Evolutionary conservation across 2,888 invertebrate genomes (phyloP).

Genomic region (Dugesia japonica): DNA sequence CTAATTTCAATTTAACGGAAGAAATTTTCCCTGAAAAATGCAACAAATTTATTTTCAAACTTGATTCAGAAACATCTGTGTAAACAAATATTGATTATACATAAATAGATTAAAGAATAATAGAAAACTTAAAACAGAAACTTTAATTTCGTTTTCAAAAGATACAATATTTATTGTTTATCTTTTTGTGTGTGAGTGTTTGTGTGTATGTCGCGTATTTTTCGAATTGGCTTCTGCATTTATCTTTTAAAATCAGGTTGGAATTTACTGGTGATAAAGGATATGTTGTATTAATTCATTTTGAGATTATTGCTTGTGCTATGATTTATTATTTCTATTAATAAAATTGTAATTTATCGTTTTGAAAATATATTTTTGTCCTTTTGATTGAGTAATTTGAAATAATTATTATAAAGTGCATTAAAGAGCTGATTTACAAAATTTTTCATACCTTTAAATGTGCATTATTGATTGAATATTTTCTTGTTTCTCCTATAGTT

Average conservation of each 20-base stretch:
- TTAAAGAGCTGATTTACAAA: no score
- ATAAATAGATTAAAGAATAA: no score
- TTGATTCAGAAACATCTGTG: conserved; percentile 33
- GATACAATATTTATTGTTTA: no score
- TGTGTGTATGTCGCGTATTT: neutral
- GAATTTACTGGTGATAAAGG: neutral
- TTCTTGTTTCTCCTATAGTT: no score
- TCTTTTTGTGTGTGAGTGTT: no score
- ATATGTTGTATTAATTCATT: neutral
- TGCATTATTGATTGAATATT: no score
- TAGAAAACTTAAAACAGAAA: no score
- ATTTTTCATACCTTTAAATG: no score
- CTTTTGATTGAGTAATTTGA: neutral
- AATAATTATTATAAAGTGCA: no score
- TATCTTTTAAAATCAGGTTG: conserved; percentile 20
- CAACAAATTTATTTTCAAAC: conserved; percentile 30
- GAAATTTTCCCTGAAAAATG: conserved; percentile 30
- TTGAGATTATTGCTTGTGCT: neutral
- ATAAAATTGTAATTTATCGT: neutral
- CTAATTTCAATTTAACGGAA: conserved; percentile 31
- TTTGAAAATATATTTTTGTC: conserved; percentile 9
- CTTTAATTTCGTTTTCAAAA: no score
- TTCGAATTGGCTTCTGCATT: conserved; percentile 5
- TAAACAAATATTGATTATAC: neutral
- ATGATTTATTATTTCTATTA: neutral